Base-by-base conservation (phyloP, 2,888 invertebrate species). In the Phyllotreta striolata region DNA sequence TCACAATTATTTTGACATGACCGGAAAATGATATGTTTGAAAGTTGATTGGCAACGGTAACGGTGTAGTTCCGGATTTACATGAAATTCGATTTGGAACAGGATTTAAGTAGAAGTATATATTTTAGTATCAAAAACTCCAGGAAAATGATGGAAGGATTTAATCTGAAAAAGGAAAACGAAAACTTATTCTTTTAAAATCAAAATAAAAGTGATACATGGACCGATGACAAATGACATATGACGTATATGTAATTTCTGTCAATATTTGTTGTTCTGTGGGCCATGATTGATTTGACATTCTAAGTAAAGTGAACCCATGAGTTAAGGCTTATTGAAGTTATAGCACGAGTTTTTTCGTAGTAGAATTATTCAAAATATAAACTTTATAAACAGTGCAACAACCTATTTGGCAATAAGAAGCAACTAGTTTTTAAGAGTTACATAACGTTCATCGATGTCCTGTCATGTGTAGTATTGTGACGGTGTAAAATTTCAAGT, bases 391-490 rank as follows among this genome's bases (percentile, higher is more conserved):
- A 10, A 40, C 24, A 35, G 52, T 60, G 24, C 35, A 61, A 49
- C 35, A 61, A 49, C 51, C 49, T 41, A 52, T 51, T 61, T 38
- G 46, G 40, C 10, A 64, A 54, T 51, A 55, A 66, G 38, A 63
- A 60, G 52, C 56, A 60, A 59, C 66, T 46, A 62, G 14, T 62
- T 66, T 49, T 54, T 13, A 51, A 62, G 62, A 62, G 64, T 70
- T 70, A 68, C 66, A 63, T 70, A 70, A 70, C 55, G 38, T 51
- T 55, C 51, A 60, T 68, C 43, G 37, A 60, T 64, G 58, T 64
- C 58, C 62, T 67, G 67, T 64, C 60, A 64, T 67, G 69, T 69
- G 66, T 63, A 62, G 67, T 70, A 67, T 67, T 70, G 70, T 67
- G 62, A 66, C 59, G 51, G 66, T 58, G 55, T 67, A 69, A 49